Percentiles rank a stretch among this genome's conserved stretches.
Conservation (phyloP, 2,797 vertebrate genomes). For the Uromys caudimaculatus region DNA sequence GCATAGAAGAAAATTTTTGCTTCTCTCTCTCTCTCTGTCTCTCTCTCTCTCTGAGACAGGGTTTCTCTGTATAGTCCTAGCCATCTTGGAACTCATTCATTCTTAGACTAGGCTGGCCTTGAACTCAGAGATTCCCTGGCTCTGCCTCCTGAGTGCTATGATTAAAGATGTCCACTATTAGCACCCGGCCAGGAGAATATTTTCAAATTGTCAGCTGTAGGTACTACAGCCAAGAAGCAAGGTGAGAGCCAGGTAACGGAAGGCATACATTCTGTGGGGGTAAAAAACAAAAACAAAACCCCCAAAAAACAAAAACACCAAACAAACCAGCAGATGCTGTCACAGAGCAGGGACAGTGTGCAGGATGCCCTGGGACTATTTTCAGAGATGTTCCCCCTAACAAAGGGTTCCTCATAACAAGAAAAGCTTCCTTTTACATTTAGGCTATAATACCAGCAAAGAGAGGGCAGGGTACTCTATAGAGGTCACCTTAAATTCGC, state of each 20-base stretch:
- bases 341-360: constrained; percentile 65
- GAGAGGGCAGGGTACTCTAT: constrained; percentile 25
- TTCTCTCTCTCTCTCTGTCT: not conserved
- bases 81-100: not conserved
- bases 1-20: not conserved
- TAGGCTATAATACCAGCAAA: constrained; percentile 39
- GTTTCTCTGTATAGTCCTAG: not conserved
- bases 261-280: constrained; percentile 20
- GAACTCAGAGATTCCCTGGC: not conserved
- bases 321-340: constrained; percentile 54
- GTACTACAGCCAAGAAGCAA: not conserved
- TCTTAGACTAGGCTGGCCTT: not conserved
- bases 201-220: constrained; percentile 3
- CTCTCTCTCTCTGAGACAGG: not conserved
- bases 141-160: not conserved
- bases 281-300: not conserved
- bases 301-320: no score
- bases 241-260: constrained; percentile 55
- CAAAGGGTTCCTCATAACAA: constrained; percentile 80
- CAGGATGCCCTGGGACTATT: constrained; percentile 79
- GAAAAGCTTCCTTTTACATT: constrained; percentile 80
- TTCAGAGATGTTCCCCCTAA: constrained; percentile 75
- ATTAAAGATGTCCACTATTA: not conserved
- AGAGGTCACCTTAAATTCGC: constrained; percentile 5
- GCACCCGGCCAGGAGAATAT: not conserved